Base-by-base conservation (phyloP, 2,888 invertebrate genomes). In the Sipha maydis region DNA sequence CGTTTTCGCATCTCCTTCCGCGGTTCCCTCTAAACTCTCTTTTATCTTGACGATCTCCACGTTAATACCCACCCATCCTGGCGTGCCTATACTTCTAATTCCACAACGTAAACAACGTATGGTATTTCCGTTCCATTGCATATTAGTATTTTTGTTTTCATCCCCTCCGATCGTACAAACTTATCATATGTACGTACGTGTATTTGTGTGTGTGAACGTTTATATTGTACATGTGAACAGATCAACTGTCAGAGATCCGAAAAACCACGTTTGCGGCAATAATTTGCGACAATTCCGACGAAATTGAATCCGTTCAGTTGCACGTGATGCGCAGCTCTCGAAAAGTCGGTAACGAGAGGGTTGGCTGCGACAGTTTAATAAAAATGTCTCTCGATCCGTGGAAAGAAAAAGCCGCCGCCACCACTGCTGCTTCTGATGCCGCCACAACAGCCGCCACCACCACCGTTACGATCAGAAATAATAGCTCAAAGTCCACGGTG, bases 211-310 rank as follows among this genome's bases (percentile, higher is more conserved):
- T 89, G 9, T 41, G 25, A 54, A 54, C 83, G 89, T 91, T 3
- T 69, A 7, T 69, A 28, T 71, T 34, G 7, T 77, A 67, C n/a
- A 7, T 69, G 31, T 3, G 54, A 92, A 89, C 92, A 94, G 95
- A 94, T 73, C 98, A 98, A 94, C 92, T 98, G 28, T 92, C 93
- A 0, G 96, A 97, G 92, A 95, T 99, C 85, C 94, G 96, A 25
- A 95, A 95, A 91, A 95, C 95, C 0, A 94, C 95, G 0, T 91
- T 97, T 25, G 95, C 96, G 0, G 93, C 94, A 61, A 93, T 97
- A 28, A 95, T 97, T 89, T 97, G 97, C 91, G 95, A 95, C 61
- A 96, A 96, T 92, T 94, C 96, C 0, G 95, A 95, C 89, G 92
- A 93, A 2, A 93, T 97, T 7, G 92, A 93, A 71, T 91, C 92